Percentiles rank a stretch among this genome's conserved stretches.
phyloP scores from a whole-genome alignment of 2,797 vertebrate species.

The Onychomys arenicola region DNA sequence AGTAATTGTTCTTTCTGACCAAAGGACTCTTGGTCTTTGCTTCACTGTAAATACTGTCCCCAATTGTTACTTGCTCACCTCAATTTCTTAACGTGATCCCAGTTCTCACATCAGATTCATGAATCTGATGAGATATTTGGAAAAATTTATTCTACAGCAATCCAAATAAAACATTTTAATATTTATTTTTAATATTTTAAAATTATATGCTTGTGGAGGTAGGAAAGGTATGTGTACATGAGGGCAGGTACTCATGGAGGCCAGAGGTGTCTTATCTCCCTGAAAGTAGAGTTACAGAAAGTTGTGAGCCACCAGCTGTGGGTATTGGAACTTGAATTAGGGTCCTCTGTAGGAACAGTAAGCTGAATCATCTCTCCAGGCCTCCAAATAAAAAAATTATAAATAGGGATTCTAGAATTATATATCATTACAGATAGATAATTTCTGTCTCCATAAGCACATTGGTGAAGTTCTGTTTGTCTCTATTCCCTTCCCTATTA shows the following conservation, averaged over 20 bases:
- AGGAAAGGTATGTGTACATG: background rate
- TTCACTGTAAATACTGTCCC: background rate
- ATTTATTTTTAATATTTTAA: background rate
- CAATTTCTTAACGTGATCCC: background rate
- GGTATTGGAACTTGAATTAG: background rate
- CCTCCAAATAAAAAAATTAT: background rate
- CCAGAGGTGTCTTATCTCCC: background rate
- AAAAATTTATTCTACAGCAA: background rate
- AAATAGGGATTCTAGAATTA: background rate
- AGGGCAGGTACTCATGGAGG: background rate
- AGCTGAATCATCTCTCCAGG: background rate
- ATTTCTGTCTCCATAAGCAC: background rate
- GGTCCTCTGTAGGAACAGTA: background rate
- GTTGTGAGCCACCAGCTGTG: background rate
- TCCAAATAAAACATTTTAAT: background rate
- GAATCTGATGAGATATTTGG: background rate
- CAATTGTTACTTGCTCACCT: background rate
- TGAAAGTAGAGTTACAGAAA: background rate
- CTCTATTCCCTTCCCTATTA: background rate
- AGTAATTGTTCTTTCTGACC: background rate
- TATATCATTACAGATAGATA: no score
- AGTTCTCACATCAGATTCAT: background rate
- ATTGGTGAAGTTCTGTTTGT: background rate
- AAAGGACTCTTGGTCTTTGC: background rate
- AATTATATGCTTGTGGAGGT: background rate